Conservation (phyloP, 2,888 invertebrate species). For the Athalia circularis region DNA sequence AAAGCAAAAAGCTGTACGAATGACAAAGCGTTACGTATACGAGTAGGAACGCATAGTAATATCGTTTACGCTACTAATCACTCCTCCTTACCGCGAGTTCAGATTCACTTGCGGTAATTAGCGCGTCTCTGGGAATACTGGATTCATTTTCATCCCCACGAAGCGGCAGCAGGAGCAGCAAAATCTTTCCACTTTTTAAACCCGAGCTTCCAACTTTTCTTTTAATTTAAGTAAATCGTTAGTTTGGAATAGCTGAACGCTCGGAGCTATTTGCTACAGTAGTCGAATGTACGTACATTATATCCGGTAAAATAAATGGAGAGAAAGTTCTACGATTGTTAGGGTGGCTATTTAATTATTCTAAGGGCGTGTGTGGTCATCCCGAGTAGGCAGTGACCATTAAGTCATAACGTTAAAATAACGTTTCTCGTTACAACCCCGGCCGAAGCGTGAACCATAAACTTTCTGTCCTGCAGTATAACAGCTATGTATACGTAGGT, state of each 20-base stretch:
- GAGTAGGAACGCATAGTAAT: constrained; percentile 1
- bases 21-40: constrained; percentile 19
- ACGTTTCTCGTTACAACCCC: constrained; percentile 45
- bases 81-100: constrained; percentile 11
- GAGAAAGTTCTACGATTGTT: background rate
- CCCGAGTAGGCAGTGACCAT: constrained; percentile 39
- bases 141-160: background rate
- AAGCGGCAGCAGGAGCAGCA: background rate
- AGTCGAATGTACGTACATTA: background rate
- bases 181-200: background rate
- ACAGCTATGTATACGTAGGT: constrained; percentile 6
- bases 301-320: background rate
- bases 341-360: constrained; percentile 39
- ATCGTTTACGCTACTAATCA: constrained; percentile 43
- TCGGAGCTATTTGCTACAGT: background rate
- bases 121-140: constrained; percentile 19
- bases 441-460: constrained; percentile 46
- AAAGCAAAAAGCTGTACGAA: background rate
- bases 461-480: constrained; percentile 30
- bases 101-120: constrained; percentile 36
- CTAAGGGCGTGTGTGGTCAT: constrained; percentile 41
- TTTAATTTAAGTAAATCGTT: constrained; percentile 29
- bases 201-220: constrained; percentile 16
- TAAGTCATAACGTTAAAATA: constrained; percentile 46
- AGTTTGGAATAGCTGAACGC: constrained; percentile 9